Evolutionary conservation across 2,888 invertebrate genomes (phyloP).

Genomic region (Callimorpha dominula): DNA sequence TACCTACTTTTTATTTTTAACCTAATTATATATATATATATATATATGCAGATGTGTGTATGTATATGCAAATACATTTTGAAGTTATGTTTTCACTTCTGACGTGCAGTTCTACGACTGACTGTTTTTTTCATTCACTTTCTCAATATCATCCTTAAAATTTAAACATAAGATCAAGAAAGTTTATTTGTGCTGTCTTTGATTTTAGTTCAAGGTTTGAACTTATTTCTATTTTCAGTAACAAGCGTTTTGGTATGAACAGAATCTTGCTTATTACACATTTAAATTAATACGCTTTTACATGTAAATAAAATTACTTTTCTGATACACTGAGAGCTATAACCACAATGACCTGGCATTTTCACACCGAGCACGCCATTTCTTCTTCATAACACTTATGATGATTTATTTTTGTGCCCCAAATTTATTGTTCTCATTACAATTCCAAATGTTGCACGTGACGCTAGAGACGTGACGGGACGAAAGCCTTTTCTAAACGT

Average conservation of each 20-base stretch:
- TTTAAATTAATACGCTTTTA: conserved; percentile 11
- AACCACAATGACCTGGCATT: background rate
- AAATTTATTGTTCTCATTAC: conserved; percentile 66
- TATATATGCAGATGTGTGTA: no score
- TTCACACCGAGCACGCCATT: conserved; percentile 34
- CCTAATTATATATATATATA: no score
- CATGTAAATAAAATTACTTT: conserved; percentile 2
- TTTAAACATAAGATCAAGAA: no score
- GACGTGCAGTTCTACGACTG: no score
- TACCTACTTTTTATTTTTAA: no score
- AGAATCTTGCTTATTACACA: background rate
- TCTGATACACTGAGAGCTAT: background rate
- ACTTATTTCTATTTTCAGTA: no score
- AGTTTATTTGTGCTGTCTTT: no score
- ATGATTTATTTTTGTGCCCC: conserved; percentile 62
- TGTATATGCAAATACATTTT: no score
- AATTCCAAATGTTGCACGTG: conserved; percentile 64
- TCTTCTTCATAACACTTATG: conserved; percentile 55
- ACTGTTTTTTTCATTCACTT: no score
- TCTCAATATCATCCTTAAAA: no score
- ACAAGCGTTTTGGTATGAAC: background rate
- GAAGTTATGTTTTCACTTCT: no score
- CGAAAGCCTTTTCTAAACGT: conserved; percentile 12
- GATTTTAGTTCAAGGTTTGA: no score
- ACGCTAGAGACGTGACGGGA: conserved; percentile 45